phyloP scores from a whole-genome alignment of 2,888 invertebrate species.

The Danaus chrysippus region DNA sequence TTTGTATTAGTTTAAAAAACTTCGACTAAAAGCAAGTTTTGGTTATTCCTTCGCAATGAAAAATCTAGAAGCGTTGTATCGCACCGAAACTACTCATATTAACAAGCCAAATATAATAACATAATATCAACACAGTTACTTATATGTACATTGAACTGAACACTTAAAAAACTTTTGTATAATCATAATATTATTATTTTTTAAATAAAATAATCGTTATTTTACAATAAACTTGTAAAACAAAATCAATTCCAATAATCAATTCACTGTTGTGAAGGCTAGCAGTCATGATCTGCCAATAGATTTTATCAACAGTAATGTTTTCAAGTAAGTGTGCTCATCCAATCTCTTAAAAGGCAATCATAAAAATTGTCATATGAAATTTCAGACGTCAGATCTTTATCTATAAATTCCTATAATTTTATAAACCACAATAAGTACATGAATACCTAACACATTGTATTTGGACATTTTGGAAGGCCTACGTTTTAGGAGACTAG shows the following conservation, averaged over 20 bases:
- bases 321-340: too few relatives aligned
- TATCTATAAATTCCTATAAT: neutral
- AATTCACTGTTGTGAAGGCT: neutral
- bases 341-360: too few relatives aligned
- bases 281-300: too few relatives aligned
- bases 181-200: neutral
- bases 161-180: neutral
- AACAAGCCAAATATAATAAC: slow-evolving; percentile 27
- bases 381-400: neutral
- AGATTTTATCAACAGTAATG: too few relatives aligned
- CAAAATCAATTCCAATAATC: neutral
- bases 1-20: neutral
- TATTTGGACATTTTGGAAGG: slow-evolving; percentile 48
- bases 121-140: slow-evolving; percentile 48
- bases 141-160: slow-evolving; percentile 41
- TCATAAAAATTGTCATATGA: neutral
- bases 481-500: slow-evolving; percentile 56
- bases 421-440: slow-evolving; percentile 42
- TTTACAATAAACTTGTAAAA: neutral
- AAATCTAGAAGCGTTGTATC: slow-evolving; percentile 32
- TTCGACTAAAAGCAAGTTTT: slow-evolving; percentile 8
- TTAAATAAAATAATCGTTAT: neutral
- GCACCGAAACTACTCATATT: slow-evolving; percentile 26
- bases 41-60: slow-evolving; percentile 13
- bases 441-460: slow-evolving; percentile 42